A percentile compares a stretch with the other conserved stretches of the same genome.
Conservation (phyloP, 2,797 vertebrate species). For the Trachops cirrhosus region DNA sequence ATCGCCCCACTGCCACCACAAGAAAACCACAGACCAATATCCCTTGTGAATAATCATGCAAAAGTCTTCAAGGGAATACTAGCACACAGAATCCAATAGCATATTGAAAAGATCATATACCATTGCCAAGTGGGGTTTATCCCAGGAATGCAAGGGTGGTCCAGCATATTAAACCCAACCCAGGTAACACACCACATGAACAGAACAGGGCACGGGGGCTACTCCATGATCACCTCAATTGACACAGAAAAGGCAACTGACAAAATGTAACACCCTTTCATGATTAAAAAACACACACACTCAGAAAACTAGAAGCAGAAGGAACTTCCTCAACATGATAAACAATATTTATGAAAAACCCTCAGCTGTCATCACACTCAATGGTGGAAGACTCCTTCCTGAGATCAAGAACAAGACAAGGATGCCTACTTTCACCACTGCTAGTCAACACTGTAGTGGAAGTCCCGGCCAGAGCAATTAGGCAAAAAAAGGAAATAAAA, state of each 20-base stretch:
- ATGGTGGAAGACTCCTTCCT: background rate
- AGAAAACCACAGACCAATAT: background rate
- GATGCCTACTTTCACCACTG: background rate
- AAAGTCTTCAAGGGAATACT: background rate
- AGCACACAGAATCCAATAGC: background rate
- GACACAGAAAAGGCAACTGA: background rate
- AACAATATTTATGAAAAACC: background rate
- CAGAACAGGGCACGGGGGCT: background rate
- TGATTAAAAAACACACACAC: background rate
- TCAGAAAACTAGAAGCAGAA: background rate
- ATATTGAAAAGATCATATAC: background rate
- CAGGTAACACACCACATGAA: background rate
- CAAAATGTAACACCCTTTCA: background rate
- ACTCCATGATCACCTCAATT: accelerated
- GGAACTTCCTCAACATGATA: background rate
- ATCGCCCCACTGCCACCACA: accelerated
- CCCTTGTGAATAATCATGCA: background rate
- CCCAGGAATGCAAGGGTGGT: background rate
- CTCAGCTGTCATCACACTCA: background rate
- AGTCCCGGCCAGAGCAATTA: background rate
- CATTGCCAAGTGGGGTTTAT: background rate
- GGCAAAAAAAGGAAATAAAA: background rate
- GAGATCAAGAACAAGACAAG: background rate
- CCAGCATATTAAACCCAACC: background rate
- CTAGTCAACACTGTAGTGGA: background rate